Base-by-base conservation (phyloP, 1,140 invertebrate species). In the Muscidifurax raptorellus region DNA sequence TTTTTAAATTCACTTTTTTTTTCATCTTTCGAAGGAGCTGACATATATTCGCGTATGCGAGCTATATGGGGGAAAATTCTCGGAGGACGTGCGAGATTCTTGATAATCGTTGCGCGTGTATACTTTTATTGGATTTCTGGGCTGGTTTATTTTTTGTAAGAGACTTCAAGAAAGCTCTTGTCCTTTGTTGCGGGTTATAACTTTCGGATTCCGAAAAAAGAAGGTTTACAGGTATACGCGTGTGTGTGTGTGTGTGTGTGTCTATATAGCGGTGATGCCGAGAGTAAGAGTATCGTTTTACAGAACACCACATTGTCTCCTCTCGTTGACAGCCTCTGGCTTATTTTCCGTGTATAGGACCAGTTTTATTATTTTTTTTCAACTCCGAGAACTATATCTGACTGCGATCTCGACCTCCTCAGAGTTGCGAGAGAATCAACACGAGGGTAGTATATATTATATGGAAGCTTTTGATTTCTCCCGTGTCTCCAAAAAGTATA, bases 221-320 rank as follows among this genome's bases (percentile, higher is more conserved):
- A 59, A 59, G 52, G 18, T 59, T n/a, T n/a, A 59, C 52, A 22
- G 18, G 18, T 4, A 59, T 18, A 59, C 15, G 15, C 7, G 10
- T 10, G 40, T 7, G 15, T 47, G 15, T 13, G 3, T 9, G 3
- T 40, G 36, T 40, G 36, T 40, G 9, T 40, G 36, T 9, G 44
- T 47, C 1, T 47, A 25, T 69, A 28, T 15, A 69, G 25, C 66
- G 28, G 66, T 69, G 13, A 7, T 15, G 66, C 18, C 25, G 66
- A 30, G 66, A 69, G 10, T 69, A 84, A 74, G 47, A 67, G 59
- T 84, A 84, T 84, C 82, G 47, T 22, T 64, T 84, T 84, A 79
- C 82, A 47, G 32, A 44, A 47, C n/a, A 76, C 25, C 72, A 59
- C 77, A 80, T 87, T 83, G 74, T 86, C 44, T 82, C 28, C 22